Percentiles rank a stretch among this genome's conserved stretches.
Conservation (phyloP, 30 jellyfish, hydroid and myxozoan species). For the Hydractinia symbiolongicarpus region DNA sequence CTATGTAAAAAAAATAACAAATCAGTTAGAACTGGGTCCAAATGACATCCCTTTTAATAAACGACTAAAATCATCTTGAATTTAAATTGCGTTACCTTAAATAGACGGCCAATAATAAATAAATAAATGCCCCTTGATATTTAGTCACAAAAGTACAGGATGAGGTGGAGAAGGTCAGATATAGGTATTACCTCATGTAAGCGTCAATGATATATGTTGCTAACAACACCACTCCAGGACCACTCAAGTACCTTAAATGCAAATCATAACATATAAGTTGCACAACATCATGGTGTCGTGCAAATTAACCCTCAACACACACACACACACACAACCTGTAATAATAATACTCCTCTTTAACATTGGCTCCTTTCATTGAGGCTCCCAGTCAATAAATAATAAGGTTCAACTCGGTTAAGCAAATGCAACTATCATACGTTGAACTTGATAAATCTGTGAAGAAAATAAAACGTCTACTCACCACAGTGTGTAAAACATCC, state of each 20-base stretch:
- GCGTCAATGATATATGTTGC: slow-evolving; percentile 70
- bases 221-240: slow-evolving; percentile 73
- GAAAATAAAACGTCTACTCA: slow-evolving; percentile 17
- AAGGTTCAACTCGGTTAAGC: background rate
- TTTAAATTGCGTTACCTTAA: no score
- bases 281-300: no score
- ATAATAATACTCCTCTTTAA: background rate
- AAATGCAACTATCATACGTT: background rate
- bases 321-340: slow-evolving; percentile 1
- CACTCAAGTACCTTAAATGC: slow-evolving; percentile 75
- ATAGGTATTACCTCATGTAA: slow-evolving; percentile 51
- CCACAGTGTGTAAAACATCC: slow-evolving; percentile 92
- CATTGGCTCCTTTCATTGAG: background rate
- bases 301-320: no score
- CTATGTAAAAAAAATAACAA: slow-evolving; percentile 29
- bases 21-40: no score
- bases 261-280: background rate
- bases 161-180: no score
- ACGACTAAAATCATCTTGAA: no score
- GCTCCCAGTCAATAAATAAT: background rate
- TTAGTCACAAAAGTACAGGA: no score
- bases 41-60: no score
- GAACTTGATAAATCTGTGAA: background rate
- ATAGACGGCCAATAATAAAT: no score
- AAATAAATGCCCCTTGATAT: no score